phyloP scores from a whole-genome alignment of 2,113 vertebrate species.

The Mustelus asterias region DNA sequence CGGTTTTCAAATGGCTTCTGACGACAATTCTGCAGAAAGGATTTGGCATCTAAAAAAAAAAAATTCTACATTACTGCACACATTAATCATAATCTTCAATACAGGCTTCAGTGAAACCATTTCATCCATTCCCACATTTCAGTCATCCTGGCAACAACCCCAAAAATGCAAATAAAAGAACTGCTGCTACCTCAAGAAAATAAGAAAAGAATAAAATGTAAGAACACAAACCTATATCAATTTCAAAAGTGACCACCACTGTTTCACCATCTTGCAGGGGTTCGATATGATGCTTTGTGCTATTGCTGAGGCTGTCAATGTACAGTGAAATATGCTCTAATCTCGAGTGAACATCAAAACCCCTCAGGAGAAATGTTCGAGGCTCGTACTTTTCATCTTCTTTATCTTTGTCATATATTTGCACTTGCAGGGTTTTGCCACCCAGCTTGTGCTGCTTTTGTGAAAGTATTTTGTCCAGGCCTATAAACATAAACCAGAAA shows the following conservation, averaged over 20 bases:
- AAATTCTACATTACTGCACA: not conserved
- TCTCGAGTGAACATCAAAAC: constrained; percentile 43
- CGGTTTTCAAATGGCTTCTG: constrained; percentile 43
- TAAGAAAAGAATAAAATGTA: not conserved
- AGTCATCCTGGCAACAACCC: not conserved
- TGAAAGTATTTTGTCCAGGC: constrained; percentile 41
- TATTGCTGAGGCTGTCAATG: constrained; percentile 48
- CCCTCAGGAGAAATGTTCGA: constrained; percentile 46
- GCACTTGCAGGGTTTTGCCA: constrained; percentile 39
- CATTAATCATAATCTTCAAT: not conserved
- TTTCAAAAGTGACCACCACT: constrained; percentile 47
- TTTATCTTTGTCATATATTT: constrained; percentile 40
- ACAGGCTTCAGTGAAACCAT: not conserved
- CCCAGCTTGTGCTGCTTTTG: constrained; percentile 41
- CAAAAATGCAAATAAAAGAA: not conserved
- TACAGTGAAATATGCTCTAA: constrained; percentile 42
- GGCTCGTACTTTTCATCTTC: constrained; percentile 41
- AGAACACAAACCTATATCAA: constrained; percentile 45
- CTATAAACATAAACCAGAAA: constrained; percentile 39
- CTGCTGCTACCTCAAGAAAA: not conserved
- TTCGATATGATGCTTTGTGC: constrained; percentile 45
- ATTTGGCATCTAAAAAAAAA: constrained; percentile 42
- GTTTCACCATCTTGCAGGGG: constrained; percentile 43
- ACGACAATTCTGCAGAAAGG: constrained; percentile 45
- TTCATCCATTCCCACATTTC: not conserved